These are phyloP conservation scores for Pteronotus mesoamericanus DNA, from an alignment of 2,797 vertebrate species.

Conservation along the genomic window DNA sequence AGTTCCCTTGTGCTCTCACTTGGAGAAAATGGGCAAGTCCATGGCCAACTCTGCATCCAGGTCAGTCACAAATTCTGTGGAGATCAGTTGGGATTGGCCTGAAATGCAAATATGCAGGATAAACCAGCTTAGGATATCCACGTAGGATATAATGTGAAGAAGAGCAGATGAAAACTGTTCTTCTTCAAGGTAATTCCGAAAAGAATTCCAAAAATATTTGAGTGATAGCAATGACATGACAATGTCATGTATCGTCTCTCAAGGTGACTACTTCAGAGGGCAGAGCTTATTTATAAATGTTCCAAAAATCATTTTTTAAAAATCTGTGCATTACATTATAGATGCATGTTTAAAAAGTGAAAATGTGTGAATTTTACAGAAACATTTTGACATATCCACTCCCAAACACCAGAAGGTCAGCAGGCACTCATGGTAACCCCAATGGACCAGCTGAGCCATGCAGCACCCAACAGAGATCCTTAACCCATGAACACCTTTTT, in stretches of 20 bases:
- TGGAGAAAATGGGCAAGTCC: neutral
- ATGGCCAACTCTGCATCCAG: neutral
- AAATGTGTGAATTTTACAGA: neutral
- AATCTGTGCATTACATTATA: neutral
- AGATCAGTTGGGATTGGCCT: neutral
- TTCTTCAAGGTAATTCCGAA: neutral
- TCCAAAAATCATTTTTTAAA: neutral
- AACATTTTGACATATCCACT: neutral
- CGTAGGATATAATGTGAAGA: neutral
- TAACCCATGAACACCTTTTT: neutral
- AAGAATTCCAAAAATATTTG: neutral
- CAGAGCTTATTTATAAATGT: neutral
- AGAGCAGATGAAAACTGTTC: neutral
- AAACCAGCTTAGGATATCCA: neutral
- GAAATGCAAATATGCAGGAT: neutral
- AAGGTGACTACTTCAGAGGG: neutral
- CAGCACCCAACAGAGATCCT: neutral
- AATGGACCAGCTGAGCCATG: accelerated
- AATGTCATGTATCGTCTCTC: neutral
- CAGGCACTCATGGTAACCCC: neutral
- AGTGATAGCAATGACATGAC: neutral
- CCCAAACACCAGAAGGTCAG: neutral
- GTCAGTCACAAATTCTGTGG: neutral
- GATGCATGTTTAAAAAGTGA: neutral
- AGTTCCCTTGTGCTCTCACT: neutral